Base-by-base conservation (phyloP, 2,797 vertebrate genomes). In the Gorsachius magnificus region DNA sequence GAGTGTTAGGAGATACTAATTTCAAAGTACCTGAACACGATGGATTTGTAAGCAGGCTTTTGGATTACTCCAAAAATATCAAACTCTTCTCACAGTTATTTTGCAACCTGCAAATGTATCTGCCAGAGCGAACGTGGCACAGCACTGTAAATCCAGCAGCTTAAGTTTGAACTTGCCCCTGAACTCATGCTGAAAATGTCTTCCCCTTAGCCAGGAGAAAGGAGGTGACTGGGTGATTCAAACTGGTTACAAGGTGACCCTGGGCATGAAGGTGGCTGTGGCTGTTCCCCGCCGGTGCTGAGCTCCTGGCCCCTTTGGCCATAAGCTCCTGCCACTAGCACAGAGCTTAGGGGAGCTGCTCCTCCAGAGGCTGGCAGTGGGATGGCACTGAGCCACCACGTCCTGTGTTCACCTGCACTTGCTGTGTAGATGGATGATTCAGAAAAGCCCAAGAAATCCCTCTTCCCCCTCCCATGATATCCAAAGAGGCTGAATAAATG, bases 261-360 rank as follows among this genome's bases (percentile, higher is more conserved):
- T 21, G 51, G 15, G 13, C 29, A 38, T 0, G 1, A 7, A 38
- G 29, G 10, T 1, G 4, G 18, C 35, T 64, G 38, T 20, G 50
- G 35, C 33, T 80, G 31, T 13, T 66, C 48, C n/a, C 19, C 1
- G 0, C 13, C 0, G 3, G 28, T 2, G 1, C 20, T 60, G 77
- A 91, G 21, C 24, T 92, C 51, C 0, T 0, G 0, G 15, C 10
- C 25, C 43, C 46, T 78, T 82, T 35, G 50, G 16, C 19, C 21
- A 11, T 0, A 6, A 22, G 48, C 13, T 87, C 41, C 45, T 76
- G 60, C 18, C 33, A 20, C 18, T 31, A 31, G 33, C 4, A 3
- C 56, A 29, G 54, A 65, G 29, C 31, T 75, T 51, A 15, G 2
- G 4, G 22, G n/a, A 77, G 54, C 50, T 87, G 35, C 10, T 65